These are phyloP conservation scores for Myanophis thanlyinensis DNA, from an alignment of 2,113 vertebrate genomes.

Conservation along the genomic window DNA sequence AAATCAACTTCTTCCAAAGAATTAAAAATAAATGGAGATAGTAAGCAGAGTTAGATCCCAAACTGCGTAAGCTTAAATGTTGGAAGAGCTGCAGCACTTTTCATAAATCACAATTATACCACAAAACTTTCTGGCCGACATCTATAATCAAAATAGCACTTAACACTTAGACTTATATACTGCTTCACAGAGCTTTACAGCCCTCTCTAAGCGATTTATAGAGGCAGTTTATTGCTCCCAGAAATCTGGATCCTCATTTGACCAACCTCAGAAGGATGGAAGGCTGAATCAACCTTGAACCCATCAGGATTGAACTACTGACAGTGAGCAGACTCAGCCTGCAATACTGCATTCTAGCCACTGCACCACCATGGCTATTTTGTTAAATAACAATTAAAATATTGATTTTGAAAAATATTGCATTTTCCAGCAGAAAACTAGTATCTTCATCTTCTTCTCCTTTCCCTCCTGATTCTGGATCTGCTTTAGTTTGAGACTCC, in stretches of 20 bases:
- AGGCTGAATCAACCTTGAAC: too few relatives aligned
- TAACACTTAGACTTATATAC: too few relatives aligned
- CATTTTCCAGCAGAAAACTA: not conserved
- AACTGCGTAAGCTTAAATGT: not conserved
- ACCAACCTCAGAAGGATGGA: too few relatives aligned
- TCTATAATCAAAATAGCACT: not conserved
- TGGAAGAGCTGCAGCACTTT: not conserved
- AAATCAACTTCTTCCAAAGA: not conserved
- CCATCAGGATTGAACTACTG: too few relatives aligned
- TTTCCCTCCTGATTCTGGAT: not conserved
- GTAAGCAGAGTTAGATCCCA: not conserved
- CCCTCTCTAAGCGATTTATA: too few relatives aligned
- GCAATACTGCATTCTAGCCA: too few relatives aligned
- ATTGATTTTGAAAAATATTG: not conserved
- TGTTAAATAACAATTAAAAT: not conserved
- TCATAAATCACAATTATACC: not conserved
- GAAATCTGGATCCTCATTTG: too few relatives aligned
- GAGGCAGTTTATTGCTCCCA: too few relatives aligned
- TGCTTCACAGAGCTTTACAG: too few relatives aligned
- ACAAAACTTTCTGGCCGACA: not conserved
- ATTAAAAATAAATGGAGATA: not conserved
- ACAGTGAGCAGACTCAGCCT: too few relatives aligned
- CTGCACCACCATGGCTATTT: too few relatives aligned
- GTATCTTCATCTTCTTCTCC: not conserved
- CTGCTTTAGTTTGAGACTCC: not conserved